phyloP scores from a whole-genome alignment of 2,888 invertebrate genomes.

The Calameuta pallipes region DNA sequence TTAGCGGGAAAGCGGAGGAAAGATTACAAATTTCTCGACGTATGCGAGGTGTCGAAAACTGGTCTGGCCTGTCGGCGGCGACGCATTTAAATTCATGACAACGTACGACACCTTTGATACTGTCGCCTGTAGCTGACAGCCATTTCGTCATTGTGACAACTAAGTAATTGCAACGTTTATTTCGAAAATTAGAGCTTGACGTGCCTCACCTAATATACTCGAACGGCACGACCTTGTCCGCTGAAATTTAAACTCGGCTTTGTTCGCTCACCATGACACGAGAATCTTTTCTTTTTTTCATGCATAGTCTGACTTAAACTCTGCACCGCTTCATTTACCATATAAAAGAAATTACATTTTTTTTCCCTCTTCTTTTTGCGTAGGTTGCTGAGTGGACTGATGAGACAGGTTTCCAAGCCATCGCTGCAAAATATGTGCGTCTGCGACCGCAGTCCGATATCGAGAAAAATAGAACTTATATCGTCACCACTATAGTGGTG shows the following conservation, averaged over 20 bases:
- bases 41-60: background rate
- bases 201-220: background rate
- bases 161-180: background rate
- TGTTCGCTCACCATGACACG: background rate
- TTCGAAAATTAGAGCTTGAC: background rate
- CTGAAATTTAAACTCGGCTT: background rate
- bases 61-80: background rate
- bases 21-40: background rate
- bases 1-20: background rate
- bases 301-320: background rate
- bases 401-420: conserved; percentile 78
- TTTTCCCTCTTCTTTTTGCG: background rate
- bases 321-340: background rate
- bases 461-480: conserved; percentile 85
- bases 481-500: conserved; percentile 85
- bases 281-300: background rate
- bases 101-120: background rate
- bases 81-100: background rate
- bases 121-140: conserved; percentile 6
- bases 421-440: conserved; percentile 81
- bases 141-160: conserved; percentile 1
- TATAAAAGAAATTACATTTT: background rate
- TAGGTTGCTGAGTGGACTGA: conserved; percentile 91
- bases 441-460: conserved; percentile 78
- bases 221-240: background rate